A percentile compares a stretch with the other conserved stretches of the same genome.
Conservation (phyloP, 2,888 invertebrate species). For the Acanthosepion esculentum region DNA sequence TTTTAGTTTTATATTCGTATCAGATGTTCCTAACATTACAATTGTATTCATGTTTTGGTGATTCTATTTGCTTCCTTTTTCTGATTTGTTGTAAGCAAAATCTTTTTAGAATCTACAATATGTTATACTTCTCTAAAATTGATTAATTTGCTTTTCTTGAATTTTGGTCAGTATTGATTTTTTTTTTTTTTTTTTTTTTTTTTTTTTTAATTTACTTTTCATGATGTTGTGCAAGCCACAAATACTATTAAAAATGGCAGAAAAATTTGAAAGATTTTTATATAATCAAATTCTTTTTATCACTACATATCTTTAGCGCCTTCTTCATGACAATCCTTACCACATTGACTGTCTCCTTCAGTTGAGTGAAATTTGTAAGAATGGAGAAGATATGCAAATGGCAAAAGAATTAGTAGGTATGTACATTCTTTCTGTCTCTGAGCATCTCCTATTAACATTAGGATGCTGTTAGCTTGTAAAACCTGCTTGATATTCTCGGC, state of each 20-base stretch:
- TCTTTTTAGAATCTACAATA: too few relatives aligned
- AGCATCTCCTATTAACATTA: background rate
- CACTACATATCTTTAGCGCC: slow-evolving; percentile 76
- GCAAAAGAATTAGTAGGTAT: slow-evolving; percentile 83
- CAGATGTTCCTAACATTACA: too few relatives aligned
- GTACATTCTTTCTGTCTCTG: background rate
- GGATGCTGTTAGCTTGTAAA: background rate
- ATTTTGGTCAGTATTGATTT: too few relatives aligned
- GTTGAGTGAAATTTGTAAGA: slow-evolving; percentile 85
- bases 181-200: too few relatives aligned
- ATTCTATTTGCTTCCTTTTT: too few relatives aligned
- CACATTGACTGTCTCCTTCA: slow-evolving; percentile 88
- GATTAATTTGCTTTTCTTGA: too few relatives aligned
- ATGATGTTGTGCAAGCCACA: too few relatives aligned
- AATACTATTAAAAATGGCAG: background rate
- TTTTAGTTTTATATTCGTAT: too few relatives aligned
- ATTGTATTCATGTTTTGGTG: too few relatives aligned
- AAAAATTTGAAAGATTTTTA: background rate
- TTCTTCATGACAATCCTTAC: slow-evolving; percentile 84
- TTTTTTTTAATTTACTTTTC: too few relatives aligned
- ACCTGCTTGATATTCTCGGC: background rate
- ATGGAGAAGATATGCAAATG: slow-evolving; percentile 86
- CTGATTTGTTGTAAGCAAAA: too few relatives aligned
- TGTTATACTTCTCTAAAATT: too few relatives aligned
- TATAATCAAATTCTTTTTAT: background rate